A percentile compares a stretch with the other conserved stretches of the same genome.
Conservation (phyloP, 2,113 vertebrate species). For the Cebidichthys violaceus region DNA sequence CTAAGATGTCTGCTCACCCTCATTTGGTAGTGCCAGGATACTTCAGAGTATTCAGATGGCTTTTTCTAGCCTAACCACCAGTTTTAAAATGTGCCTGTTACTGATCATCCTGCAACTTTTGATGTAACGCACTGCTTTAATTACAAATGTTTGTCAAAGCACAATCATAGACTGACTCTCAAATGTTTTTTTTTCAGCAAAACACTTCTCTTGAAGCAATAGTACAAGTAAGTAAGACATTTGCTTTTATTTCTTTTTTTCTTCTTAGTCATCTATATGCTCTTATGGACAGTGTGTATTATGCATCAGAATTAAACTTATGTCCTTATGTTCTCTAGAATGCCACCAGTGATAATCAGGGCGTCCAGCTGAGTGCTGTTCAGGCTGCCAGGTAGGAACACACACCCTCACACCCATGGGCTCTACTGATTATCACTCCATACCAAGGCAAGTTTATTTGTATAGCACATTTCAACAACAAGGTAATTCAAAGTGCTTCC, state of each 20-base stretch:
- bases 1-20: background rate
- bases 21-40: background rate
- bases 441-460: no score
- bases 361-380: slow-evolving; percentile 96
- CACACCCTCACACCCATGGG: background rate
- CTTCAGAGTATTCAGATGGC: background rate
- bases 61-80: background rate
- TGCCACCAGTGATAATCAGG: slow-evolving; percentile 99
- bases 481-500: no score
- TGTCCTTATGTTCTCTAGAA: slow-evolving; percentile 84
- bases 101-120: background rate
- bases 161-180: background rate
- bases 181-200: slow-evolving; percentile 85
- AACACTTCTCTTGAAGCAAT: slow-evolving; percentile 99
- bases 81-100: background rate
- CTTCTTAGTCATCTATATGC: background rate
- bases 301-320: background rate
- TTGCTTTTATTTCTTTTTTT: background rate
- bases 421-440: background rate
- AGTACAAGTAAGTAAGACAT: slow-evolving; percentile 91
- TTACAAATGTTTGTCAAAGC: slow-evolving; percentile 1
- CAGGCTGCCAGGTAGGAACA: slow-evolving; percentile 94
- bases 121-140: background rate
- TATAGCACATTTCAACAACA: no score
- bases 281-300: background rate